Evolutionary conservation across 2,888 invertebrate genomes (phyloP), one percentile per base, ranked within the genome.

Genomic region (Matsumyia berberina): DNA sequence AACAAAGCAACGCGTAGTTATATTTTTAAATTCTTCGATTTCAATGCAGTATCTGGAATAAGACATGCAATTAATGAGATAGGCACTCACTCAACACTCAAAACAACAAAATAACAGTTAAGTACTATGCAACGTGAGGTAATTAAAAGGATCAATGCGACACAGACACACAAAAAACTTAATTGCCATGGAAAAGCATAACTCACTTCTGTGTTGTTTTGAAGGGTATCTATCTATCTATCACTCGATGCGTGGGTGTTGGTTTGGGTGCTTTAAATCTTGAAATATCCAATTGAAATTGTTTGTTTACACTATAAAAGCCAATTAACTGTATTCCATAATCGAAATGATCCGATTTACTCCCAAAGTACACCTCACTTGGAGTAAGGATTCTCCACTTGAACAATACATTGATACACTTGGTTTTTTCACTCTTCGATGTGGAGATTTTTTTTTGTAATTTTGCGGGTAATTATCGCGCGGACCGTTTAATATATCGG

Each of bases 381-480:
- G 53, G 8, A 15, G 24, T 51, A 62, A 62, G 33, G 24, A 24
- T 62, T 33, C 37, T 29, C 35, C 42, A 42, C 17, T 39, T 17
- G 15, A 53, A 73, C 19, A 29, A 53, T 64, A 19, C 53, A 73
- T 53, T 39, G 60, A 67, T 51, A 44, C 73, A 73, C 62, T 39
- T 72, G n/a, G 51, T n/a, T 58, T 31, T 11, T 12, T 11, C 15
- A 11, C 15, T 17, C 24, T n/a, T 11, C 1, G 0, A 9, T 11
- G n/a, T 29, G 29, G n/a, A 55, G 39, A n/a, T n/a, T n/a, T n/a
- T n/a, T n/a, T n/a, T n/a, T n/a, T n/a, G n/a, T n/a, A n/a, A n/a
- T 42, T 69, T 44, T 24, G 12, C 44, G 42, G 17, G 15, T n/a
- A 55, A 67, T 67, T 39, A 42, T 39, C 15, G 19, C 53, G 8